Conservation (phyloP, 2,888 invertebrate species). For the Horisme vitalbata region DNA sequence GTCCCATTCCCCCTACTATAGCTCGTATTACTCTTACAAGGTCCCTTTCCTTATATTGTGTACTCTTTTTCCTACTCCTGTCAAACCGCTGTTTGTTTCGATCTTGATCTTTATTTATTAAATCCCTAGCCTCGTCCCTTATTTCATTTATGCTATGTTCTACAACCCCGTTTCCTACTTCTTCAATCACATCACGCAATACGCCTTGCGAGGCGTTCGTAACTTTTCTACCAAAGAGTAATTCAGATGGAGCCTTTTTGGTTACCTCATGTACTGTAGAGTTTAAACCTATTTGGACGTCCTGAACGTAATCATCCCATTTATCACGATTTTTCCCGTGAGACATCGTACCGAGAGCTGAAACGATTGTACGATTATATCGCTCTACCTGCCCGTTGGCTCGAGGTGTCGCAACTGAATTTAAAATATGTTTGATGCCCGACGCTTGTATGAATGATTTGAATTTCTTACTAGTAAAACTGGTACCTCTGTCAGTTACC, state of each 20-base stretch:
- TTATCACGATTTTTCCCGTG: neutral
- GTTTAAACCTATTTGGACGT: conserved; percentile 7
- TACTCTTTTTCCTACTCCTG: neutral
- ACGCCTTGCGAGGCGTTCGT: neutral
- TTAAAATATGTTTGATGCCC: conserved; percentile 8
- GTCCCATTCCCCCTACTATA: neutral
- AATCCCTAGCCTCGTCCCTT: no score
- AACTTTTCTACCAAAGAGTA: neutral
- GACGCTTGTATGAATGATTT: neutral
- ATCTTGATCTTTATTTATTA: no score
- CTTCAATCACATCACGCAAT: no score
- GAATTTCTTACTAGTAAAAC: conserved; percentile 1
- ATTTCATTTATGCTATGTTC: no score
- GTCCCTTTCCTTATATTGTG: neutral
- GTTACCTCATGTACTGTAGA: conserved; percentile 2
- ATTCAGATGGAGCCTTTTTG: neutral
- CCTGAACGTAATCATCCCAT: conserved; percentile 4
- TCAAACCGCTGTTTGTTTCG: neutral
- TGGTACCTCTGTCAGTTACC: conserved; percentile 5
- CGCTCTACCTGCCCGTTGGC: conserved; percentile 15
- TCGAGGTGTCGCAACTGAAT: conserved; percentile 10
- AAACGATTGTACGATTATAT: conserved; percentile 3
- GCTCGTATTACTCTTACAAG: neutral
- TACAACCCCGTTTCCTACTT: no score
- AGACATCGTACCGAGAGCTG: neutral